These are phyloP conservation scores for Octonoba sinensis DNA, from an alignment of 2,888 invertebrate genomes.

Conservation along the genomic window DNA sequence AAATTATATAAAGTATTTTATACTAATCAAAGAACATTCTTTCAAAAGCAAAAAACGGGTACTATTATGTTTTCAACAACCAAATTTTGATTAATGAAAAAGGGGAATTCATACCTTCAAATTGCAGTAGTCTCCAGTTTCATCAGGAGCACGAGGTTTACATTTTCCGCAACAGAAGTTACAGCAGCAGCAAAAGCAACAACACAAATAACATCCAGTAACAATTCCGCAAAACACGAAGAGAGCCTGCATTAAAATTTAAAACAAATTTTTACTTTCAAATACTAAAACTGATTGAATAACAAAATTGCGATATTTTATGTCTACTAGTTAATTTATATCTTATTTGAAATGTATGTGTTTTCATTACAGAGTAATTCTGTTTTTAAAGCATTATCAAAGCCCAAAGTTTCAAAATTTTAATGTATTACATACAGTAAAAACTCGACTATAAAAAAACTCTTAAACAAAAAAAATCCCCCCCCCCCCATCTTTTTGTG, in stretches of 20 bases:
- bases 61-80: neutral
- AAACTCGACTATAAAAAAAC: no score
- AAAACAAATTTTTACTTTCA: neutral
- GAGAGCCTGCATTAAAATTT: constrained; percentile 50
- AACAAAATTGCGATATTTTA: neutral
- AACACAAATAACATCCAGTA: constrained; percentile 91
- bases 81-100: neutral
- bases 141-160: constrained; percentile 90
- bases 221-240: constrained; percentile 85
- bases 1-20: no score
- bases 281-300: neutral
- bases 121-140: constrained; percentile 61
- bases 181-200: constrained; percentile 94
- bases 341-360: no score
- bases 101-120: constrained; percentile 57
- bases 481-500: no score
- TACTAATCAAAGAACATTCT: no score
- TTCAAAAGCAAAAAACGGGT: no score
- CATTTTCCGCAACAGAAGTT: constrained; percentile 99
- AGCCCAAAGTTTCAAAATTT: no score
- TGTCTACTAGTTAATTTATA: no score
- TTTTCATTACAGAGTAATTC: no score
- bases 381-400: no score
- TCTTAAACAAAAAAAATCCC: no score
- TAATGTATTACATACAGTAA: no score